Percentiles rank a stretch among this genome's conserved stretches.
These are phyloP conservation scores for Tyria jacobaeae DNA, from an alignment of 2,888 invertebrate species.

Conservation along the genomic window DNA sequence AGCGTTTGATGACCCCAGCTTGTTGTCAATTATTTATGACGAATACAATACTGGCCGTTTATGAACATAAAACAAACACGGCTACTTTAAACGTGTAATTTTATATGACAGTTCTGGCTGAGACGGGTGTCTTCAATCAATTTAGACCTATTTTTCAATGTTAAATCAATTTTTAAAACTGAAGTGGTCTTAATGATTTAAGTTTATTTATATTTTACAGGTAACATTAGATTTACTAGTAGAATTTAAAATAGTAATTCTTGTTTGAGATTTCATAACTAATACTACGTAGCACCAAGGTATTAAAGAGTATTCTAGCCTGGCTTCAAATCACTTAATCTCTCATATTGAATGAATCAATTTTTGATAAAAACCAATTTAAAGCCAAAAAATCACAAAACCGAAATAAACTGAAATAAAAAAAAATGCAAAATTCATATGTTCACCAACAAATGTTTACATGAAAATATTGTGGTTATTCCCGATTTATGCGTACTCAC, in stretches of 20 bases:
- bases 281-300: too few species aligned
- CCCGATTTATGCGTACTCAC: constrained; percentile 81
- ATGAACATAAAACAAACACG: constrained; percentile 41
- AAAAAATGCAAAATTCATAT: constrained; percentile 32
- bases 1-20: constrained; percentile 76
- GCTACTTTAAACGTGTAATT: constrained; percentile 39
- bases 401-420: constrained; percentile 1
- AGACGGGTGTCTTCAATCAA: constrained; percentile 9
- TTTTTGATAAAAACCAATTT: neutral
- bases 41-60: constrained; percentile 51
- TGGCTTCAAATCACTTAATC: too few species aligned
- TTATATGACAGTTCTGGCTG: constrained; percentile 15
- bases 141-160: neutral
- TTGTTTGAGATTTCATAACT: too few species aligned
- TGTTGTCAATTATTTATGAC: constrained; percentile 75
- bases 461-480: constrained; percentile 57
- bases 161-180: neutral
- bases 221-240: neutral
- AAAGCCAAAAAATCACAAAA: neutral
- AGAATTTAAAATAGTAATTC: neutral
- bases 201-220: neutral
- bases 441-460: constrained; percentile 59
- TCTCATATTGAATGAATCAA: neutral
- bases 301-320: too few species aligned
- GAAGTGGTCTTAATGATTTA: neutral